phyloP scores from a whole-genome alignment of 2,797 vertebrate species.

The Acanthopagrus latus region DNA sequence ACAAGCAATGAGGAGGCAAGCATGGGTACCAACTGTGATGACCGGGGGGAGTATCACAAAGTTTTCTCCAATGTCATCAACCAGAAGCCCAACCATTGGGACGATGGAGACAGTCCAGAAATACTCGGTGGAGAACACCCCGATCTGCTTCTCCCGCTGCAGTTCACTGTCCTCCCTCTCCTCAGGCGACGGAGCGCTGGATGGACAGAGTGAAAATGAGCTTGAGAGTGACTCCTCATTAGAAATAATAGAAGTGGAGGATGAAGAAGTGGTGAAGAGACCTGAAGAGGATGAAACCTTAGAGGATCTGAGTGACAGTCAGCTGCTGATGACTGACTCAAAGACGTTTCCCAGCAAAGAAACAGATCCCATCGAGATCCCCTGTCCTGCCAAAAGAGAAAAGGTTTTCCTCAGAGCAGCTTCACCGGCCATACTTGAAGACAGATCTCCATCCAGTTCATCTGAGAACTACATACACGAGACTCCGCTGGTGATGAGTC shows the following conservation, averaged over 20 bases:
- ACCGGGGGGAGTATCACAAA: constrained; percentile 89
- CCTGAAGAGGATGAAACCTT: constrained; percentile 84
- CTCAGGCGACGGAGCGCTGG: constrained; percentile 90
- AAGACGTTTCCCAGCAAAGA: constrained; percentile 80
- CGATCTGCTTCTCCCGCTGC: constrained; percentile 95
- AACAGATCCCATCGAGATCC: constrained; percentile 89
- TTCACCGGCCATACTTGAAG: constrained; percentile 88
- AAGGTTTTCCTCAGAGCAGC: constrained; percentile 87
- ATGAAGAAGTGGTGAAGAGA: constrained; percentile 81
- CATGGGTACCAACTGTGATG: constrained; percentile 88
- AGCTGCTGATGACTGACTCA: constrained; percentile 84
- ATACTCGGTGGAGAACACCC: constrained; percentile 92
- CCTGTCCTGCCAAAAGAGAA: constrained; percentile 84
- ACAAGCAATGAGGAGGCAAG: constrained; percentile 88
- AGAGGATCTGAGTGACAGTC: constrained; percentile 88
- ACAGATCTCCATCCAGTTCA: constrained; percentile 95
- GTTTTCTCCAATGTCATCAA: constrained; percentile 82
- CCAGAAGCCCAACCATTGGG: constrained; percentile 75
- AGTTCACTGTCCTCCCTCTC: constrained; percentile 97
- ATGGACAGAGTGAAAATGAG: constrained; percentile 93
- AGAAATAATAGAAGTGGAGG: constrained; percentile 95
- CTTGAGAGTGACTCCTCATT: constrained; percentile 95
- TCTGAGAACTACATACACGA: constrained; percentile 99
- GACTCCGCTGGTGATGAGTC: constrained; percentile 96
- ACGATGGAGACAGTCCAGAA: constrained; percentile 93